phyloP scores from a whole-genome alignment of 2,888 invertebrate genomes.

The Rhamphomyia laevipes region DNA sequence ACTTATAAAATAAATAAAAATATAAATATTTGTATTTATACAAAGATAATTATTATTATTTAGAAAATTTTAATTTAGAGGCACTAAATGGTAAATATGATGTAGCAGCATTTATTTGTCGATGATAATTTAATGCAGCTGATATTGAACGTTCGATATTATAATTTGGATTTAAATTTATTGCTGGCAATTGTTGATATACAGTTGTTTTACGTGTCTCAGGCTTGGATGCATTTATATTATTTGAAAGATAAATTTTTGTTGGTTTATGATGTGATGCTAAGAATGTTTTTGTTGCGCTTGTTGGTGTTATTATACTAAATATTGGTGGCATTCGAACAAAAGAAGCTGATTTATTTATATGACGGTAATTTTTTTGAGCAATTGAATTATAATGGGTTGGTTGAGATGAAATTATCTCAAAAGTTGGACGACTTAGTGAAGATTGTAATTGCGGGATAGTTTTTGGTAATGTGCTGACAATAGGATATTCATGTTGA shows the following conservation, averaged over 20 bases:
- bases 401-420: no score
- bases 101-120: conserved; percentile 21
- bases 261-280: neutral
- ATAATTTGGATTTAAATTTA: conserved; percentile 17
- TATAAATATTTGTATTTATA: neutral
- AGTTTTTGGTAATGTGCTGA: neutral
- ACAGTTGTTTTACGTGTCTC: conserved; percentile 3
- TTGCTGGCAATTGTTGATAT: conserved; percentile 8
- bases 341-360: conserved; percentile 3
- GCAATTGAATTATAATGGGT: no score
- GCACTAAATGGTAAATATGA: conserved; percentile 34
- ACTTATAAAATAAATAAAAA: conserved; percentile 16
- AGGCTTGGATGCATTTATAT: no score
- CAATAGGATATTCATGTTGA: neutral
- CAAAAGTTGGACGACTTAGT: no score
- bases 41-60: conserved; percentile 17
- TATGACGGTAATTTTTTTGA: neutral
- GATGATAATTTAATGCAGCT: conserved; percentile 29
- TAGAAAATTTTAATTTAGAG: conserved; percentile 32
- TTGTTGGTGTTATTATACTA: conserved; percentile 19
- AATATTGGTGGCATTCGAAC: conserved; percentile 33
- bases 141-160: conserved; percentile 32
- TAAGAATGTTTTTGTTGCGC: no score
- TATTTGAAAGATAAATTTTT: neutral
- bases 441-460: neutral